Percentiles rank a stretch among this genome's conserved stretches.
Evolutionary conservation across 1,140 invertebrate genomes (phyloP).

Genomic region (Ruditapes philippinarum): DNA sequence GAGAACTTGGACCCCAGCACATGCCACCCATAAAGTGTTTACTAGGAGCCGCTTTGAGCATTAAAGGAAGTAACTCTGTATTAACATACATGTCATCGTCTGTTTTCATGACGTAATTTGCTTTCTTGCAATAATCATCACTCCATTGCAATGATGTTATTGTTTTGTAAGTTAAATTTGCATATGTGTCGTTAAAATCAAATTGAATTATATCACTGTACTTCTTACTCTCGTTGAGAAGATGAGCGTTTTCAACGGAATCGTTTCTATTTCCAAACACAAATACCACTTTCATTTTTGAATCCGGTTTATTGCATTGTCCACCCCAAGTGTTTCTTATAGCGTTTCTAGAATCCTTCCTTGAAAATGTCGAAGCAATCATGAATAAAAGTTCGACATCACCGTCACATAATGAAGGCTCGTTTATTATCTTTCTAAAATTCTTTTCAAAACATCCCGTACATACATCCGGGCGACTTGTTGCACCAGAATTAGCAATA

Average conservation of each 20-base stretch:
- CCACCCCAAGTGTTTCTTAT: slow-evolving; percentile 68
- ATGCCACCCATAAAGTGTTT: slow-evolving; percentile 62
- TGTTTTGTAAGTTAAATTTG: slow-evolving; percentile 87
- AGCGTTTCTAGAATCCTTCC: slow-evolving; percentile 12
- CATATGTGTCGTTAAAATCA: slow-evolving; percentile 79
- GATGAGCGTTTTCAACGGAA: slow-evolving; percentile 16
- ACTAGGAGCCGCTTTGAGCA: slow-evolving; percentile 66
- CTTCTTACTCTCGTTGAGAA: slow-evolving; percentile 88
- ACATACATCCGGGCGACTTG: slow-evolving; percentile 46
- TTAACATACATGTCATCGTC: slow-evolving; percentile 96
- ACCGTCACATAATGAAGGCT: slow-evolving; percentile 23
- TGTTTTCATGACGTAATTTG: slow-evolving; percentile 93
- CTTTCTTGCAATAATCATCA: slow-evolving; percentile 89
- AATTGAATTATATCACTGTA: slow-evolving; percentile 77
- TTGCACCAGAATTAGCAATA: neutral
- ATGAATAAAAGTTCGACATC: slow-evolving; percentile 58
- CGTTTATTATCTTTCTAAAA: slow-evolving; percentile 44
- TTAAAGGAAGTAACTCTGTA: slow-evolving; percentile 87
- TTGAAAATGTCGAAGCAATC: slow-evolving; percentile 36
- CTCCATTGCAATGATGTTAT: slow-evolving; percentile 95
- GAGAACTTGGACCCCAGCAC: slow-evolving; percentile 74
- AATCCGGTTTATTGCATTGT: neutral
- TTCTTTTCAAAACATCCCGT: slow-evolving; percentile 2
- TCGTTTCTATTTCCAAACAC: slow-evolving; percentile 53
- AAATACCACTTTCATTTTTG: slow-evolving; percentile 54